Percentiles rank a stretch among this genome's conserved stretches.
Evolutionary conservation across 2,888 invertebrate species (phyloP).

Genomic region (Megastigmus dorsalis): DNA sequence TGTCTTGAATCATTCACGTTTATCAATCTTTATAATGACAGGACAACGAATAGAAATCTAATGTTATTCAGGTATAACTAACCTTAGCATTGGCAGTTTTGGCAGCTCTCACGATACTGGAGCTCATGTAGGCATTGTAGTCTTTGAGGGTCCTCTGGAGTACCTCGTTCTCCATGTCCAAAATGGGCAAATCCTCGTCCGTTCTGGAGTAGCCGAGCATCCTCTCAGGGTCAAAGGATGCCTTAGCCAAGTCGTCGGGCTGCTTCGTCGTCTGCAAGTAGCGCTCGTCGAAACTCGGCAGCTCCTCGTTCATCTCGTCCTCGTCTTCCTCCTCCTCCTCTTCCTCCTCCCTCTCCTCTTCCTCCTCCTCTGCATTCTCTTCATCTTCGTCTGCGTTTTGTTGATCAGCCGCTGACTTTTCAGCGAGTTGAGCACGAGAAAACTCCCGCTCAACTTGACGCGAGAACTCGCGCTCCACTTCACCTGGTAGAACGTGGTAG

Average conservation of each 20-base stretch:
- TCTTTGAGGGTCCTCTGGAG: constrained; percentile 66
- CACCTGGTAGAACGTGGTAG: constrained; percentile 51
- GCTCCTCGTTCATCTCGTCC: constrained; percentile 10
- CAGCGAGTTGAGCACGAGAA: constrained; percentile 18
- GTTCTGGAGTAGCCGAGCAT: constrained; percentile 69
- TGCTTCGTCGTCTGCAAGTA: constrained; percentile 3
- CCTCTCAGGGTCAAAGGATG: constrained; percentile 64
- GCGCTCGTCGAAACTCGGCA: constrained; percentile 50
- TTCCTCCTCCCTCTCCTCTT: constrained; percentile 11
- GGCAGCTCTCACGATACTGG: constrained; percentile 48
- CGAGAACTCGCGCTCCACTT: constrained; percentile 66
- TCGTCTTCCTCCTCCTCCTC: constrained; percentile 33
- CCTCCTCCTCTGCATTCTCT: constrained; percentile 9
- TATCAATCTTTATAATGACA: too few species aligned
- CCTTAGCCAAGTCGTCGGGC: constrained; percentile 33
- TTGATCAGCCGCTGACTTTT: neutral
- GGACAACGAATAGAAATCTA: too few species aligned
- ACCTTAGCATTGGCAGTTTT: neutral
- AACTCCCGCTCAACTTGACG: constrained; percentile 66
- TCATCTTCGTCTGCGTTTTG: neutral
- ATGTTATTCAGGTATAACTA: neutral
- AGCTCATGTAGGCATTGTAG: constrained; percentile 67
- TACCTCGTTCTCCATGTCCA: constrained; percentile 69
- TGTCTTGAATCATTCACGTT: too few species aligned
- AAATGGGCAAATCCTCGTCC: constrained; percentile 66